Evolutionary conservation across 2,888 invertebrate genomes (phyloP), one percentile per base, ranked within the genome.

Genomic region (Pterostichus madidus): DNA sequence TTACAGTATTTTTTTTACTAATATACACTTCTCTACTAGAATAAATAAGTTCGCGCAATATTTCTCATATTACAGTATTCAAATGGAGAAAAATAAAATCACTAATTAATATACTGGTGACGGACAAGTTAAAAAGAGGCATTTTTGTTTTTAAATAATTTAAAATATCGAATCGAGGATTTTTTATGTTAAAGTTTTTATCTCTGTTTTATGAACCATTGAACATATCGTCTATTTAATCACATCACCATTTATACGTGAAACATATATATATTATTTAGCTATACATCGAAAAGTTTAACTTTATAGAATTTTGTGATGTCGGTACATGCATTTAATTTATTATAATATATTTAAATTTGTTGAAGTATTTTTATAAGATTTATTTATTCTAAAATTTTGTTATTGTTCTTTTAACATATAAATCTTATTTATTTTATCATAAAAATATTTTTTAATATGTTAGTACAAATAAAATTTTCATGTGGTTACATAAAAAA

Each of bases 111-210:
- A 39, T 39, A 39, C 39, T 39, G 39, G 5, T 39, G 8, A 39
- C 39, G 3, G 8, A 39, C 24, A 39, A 39, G 39, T 39, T 39
- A 2, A 7, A 7, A 39, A 39, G n/a, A 39, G 44, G n/a, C 17
- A 44, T n/a, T 49, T 13, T 7, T 17, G 17, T 31, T 32, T 24
- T 24, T 2, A 24, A 24, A 24, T 24, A 24, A 24, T 24, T 24
- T 24, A 24, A 24, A 24, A 24, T 24, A 24, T 3, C 2, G 3
- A 24, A 24, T 24, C 24, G 24, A 24, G 24, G 3, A 3, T 24
- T 35, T 75, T 75, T 75, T 46, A 49, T 39, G 32, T 71, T 13
- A 71, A 35, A 73, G 10, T 46, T 15, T 73, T 73, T 49, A 8
- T 35, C 6, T 39, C 39, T 39, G 39, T 39, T 39, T 39, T 39